A percentile compares a stretch with the other conserved stretches of the same genome.
phyloP scores from a whole-genome alignment of 1,140 invertebrate genomes.

The Drosophila kurseongensis region DNA sequence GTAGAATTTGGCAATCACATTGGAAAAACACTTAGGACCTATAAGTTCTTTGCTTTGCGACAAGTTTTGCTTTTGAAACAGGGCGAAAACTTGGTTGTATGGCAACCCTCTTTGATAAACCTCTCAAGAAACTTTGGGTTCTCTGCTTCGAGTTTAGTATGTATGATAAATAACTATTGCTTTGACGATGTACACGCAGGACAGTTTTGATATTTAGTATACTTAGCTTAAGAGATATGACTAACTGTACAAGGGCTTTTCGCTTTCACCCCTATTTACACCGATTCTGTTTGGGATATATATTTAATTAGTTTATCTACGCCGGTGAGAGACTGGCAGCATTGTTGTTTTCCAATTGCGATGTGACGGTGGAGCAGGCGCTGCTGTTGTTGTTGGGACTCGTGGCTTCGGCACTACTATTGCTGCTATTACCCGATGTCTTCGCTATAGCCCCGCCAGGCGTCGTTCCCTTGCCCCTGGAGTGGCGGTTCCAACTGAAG shows the following conservation, averaged over 20 bases:
- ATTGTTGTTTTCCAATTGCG: conserved; percentile 70
- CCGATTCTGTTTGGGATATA: not conserved
- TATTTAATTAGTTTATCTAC: conserved; percentile 37
- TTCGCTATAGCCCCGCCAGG: conserved; percentile 15
- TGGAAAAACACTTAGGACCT: conserved; percentile 80
- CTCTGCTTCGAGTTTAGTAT: conserved; percentile 13
- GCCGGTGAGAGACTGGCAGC: conserved; percentile 55
- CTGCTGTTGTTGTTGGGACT: conserved; percentile 80
- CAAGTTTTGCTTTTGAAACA: conserved; percentile 52
- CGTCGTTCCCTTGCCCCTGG: conserved; percentile 20
- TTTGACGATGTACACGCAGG: conserved; percentile 80
- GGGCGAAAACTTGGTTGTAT: conserved; percentile 52
- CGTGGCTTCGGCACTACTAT: conserved; percentile 58
- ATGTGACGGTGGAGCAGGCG: conserved; percentile 69
- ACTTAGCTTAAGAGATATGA: conserved; percentile 39
- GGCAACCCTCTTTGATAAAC: conserved; percentile 16
- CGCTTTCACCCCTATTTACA: conserved; percentile 42
- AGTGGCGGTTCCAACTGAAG: conserved; percentile 73
- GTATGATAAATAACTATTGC: conserved; percentile 66
- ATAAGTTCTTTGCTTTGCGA: conserved; percentile 77
- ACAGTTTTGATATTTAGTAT: conserved; percentile 39
- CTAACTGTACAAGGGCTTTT: conserved; percentile 63
- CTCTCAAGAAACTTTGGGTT: conserved; percentile 33
- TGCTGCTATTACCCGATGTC: conserved; percentile 32
- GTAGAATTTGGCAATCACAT: conserved; percentile 83